Evolutionary conservation across 2,888 invertebrate species (phyloP), one percentile per base, ranked within the genome.

Genomic region (Heliothis peltigera): DNA sequence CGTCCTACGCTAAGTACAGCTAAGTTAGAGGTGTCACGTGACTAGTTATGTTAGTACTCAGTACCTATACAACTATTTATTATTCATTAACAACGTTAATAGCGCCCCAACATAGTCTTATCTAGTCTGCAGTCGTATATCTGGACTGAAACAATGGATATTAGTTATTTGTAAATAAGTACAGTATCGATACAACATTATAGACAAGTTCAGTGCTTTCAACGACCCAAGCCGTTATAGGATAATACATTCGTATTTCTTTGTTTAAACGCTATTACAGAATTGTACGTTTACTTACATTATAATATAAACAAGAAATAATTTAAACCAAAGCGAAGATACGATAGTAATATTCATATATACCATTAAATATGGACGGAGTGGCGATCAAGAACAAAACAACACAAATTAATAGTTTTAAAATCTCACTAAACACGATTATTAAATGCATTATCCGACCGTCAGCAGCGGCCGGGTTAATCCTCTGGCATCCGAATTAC

Each of bases 391-490:
- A 81, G 68, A 81, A 80, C 81, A 80, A 73, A 73, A 76, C 64
- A 77, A 78, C 77, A 77, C 75, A 67, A 71, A 77, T 81, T 79
- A 74, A 80, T 78, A 70, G 58, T 70, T 78, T 75, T 77, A 77
- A 81, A 84, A 84, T 89, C 89, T 90, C 88, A 90, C 87, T 89
- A 87, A 79, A 81, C 69, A 83, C 80, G 75, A 83, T 84, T 73
- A 80, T 85, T 92, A 92, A 92, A 92, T 92, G 92, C 92, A 92
- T 86, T 85, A 84, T 82, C 82, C 82, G 84, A 82, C 88, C 84
- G 77, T 82, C 64, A 64, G 53, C 53, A 18, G 49, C 63, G 74
- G 70, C 53, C 72, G 39, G 70, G 72, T 80, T 80, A 80, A 81
- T 64, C 71, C 80, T 80, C 73, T 69, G 70, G 70, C 71, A 55